phyloP scores from a whole-genome alignment of 2,797 vertebrate species.

The Neopelma chrysocephalum region DNA sequence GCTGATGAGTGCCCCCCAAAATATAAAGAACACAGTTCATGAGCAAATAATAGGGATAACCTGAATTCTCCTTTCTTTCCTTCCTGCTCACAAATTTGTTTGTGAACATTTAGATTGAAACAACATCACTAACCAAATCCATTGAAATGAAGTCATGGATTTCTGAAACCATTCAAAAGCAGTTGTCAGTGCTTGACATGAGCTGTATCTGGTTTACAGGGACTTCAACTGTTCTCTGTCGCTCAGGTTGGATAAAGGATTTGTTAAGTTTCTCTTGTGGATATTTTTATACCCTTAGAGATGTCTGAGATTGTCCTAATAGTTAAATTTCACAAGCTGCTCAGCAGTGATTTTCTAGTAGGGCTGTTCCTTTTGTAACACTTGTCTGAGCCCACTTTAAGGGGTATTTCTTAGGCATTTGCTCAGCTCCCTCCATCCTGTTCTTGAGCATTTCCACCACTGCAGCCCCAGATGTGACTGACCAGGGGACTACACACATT shows the following conservation, averaged over 20 bases:
- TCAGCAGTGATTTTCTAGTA: not conserved
- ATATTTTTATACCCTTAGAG: not conserved
- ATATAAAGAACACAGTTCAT: not conserved
- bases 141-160: not conserved
- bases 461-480: not conserved
- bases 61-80: not conserved
- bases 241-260: not conserved
- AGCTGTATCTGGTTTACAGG: not conserved
- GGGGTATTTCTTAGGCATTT: not conserved
- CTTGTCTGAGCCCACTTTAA: not conserved
- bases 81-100: not conserved
- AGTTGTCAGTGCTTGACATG: not conserved
- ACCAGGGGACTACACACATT: not conserved
- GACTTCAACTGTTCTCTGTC: not conserved
- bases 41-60: not conserved
- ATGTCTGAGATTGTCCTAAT: not conserved
- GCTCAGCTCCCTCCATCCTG: not conserved
- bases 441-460: not conserved
- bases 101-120: not conserved
- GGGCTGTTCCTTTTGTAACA: not conserved
- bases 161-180: not conserved
- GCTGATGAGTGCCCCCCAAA: not conserved
- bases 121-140: not conserved
- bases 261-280: not conserved
- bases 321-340: not conserved